Evolutionary conservation across 1,140 invertebrate species (phyloP).

Genomic region (Bombus fervidus): DNA sequence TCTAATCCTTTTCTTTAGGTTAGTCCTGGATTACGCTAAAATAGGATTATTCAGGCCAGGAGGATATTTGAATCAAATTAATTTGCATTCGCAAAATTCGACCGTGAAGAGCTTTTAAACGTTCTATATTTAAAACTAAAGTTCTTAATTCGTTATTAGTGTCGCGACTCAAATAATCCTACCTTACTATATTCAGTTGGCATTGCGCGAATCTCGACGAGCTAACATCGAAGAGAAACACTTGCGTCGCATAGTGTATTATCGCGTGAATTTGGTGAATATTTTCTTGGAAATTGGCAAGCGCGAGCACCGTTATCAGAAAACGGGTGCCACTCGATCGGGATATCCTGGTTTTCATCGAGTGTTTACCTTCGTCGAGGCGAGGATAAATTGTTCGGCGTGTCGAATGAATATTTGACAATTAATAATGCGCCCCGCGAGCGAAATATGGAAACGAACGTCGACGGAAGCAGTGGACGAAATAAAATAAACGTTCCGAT

Average conservation of each 20-base stretch:
- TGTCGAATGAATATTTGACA: constrained; percentile 54
- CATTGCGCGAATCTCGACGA: background rate
- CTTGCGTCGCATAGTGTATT: constrained; percentile 17
- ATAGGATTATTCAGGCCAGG: background rate
- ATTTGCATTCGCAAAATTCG: too few species aligned
- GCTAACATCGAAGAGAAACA: background rate
- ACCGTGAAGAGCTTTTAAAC: too few species aligned
- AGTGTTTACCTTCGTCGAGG: constrained; percentile 34
- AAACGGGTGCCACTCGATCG: background rate
- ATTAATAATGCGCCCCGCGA: constrained; percentile 32
- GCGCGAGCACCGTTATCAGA: constrained; percentile 30
- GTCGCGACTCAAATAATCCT: background rate
- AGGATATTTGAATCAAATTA: background rate
- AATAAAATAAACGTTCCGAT: constrained; percentile 18
- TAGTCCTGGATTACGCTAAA: background rate
- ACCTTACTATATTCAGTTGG: background rate
- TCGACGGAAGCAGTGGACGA: background rate
- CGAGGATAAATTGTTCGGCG: constrained; percentile 18
- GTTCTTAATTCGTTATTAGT: too few species aligned
- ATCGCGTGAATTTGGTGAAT: background rate
- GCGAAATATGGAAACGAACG: constrained; percentile 11
- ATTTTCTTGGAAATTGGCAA: constrained; percentile 26
- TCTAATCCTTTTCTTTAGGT: background rate
- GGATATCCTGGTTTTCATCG: constrained; percentile 16
- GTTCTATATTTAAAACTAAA: too few species aligned